phyloP scores from a whole-genome alignment of 2,888 invertebrate species.

The Neoascia interrupta region DNA sequence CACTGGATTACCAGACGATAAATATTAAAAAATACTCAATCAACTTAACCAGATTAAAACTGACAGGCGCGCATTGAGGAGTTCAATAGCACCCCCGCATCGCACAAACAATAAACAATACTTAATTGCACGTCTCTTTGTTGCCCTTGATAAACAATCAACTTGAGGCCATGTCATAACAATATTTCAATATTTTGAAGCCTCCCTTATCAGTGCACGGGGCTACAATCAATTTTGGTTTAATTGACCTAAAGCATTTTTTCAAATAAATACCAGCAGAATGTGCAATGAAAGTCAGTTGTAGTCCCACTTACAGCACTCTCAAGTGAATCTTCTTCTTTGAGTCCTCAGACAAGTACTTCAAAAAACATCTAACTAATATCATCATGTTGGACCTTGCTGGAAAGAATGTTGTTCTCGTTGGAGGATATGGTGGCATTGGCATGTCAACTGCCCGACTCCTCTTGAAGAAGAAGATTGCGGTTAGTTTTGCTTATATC shows the following conservation, averaged over 20 bases:
- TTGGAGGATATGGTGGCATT: conserved; percentile 75
- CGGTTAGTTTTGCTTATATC: conserved; percentile 57
- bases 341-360: conserved; percentile 35
- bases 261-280: conserved; percentile 51
- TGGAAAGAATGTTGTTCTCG: conserved; percentile 76
- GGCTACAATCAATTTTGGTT: conserved; percentile 22
- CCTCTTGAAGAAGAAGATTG: conserved; percentile 75
- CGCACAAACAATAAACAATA: neutral
- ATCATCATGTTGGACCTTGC: conserved; percentile 75
- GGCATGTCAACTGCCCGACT: conserved; percentile 75
- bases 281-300: conserved; percentile 39
- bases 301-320: conserved; percentile 56
- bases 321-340: conserved; percentile 57
- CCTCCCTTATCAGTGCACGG: conserved; percentile 36
- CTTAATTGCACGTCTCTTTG: conserved; percentile 1
- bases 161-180: conserved; percentile 31
- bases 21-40: no score
- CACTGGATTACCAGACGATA: no score
- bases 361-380: conserved; percentile 8
- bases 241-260: neutral
- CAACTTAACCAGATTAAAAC: no score
- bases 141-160: conserved; percentile 32
- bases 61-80: no score
- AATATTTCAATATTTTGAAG: conserved; percentile 29
- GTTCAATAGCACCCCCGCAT: conserved; percentile 13